These are phyloP conservation scores for Stenchaetothrips biformis DNA, from an alignment of 2,888 invertebrate species.

Conservation along the genomic window DNA sequence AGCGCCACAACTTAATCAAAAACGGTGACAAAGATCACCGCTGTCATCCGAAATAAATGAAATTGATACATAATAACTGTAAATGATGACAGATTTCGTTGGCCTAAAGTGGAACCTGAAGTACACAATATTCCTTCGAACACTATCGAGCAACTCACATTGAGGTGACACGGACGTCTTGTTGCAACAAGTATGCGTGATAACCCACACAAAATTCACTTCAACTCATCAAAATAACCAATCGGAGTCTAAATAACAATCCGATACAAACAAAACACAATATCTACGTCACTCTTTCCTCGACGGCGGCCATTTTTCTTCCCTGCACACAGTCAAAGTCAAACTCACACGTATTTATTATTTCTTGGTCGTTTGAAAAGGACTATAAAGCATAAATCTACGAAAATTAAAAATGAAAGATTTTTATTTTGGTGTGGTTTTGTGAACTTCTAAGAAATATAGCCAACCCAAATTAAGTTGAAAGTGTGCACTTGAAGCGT, in stretches of 20 bases:
- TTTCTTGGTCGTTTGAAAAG: neutral
- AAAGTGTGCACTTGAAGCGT: too few species aligned
- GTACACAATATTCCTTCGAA: neutral
- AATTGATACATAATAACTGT: neutral
- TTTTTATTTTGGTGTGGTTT: neutral
- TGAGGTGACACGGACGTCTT: neutral
- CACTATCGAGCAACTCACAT: neutral
- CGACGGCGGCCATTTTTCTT: conserved; percentile 13
- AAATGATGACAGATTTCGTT: conserved; percentile 21
- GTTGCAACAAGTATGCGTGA: neutral
- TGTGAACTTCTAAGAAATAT: too few species aligned
- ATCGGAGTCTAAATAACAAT: neutral
- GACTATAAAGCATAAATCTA: neutral
- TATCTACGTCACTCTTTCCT: conserved; percentile 23
- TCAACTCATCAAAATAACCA: neutral
- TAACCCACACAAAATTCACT: neutral
- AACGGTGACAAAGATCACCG: neutral
- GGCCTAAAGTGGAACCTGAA: conserved; percentile 4
- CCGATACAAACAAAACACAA: conserved; percentile 21
- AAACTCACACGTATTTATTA: neutral
- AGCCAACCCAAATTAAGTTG: too few species aligned
- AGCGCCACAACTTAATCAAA: neutral
- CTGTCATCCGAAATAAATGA: neutral
- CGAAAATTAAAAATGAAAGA: neutral
- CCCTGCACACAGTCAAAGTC: neutral